Evolutionary conservation across 2,113 vertebrate genomes (phyloP).

Genomic region (Coracopsis vasa): DNA sequence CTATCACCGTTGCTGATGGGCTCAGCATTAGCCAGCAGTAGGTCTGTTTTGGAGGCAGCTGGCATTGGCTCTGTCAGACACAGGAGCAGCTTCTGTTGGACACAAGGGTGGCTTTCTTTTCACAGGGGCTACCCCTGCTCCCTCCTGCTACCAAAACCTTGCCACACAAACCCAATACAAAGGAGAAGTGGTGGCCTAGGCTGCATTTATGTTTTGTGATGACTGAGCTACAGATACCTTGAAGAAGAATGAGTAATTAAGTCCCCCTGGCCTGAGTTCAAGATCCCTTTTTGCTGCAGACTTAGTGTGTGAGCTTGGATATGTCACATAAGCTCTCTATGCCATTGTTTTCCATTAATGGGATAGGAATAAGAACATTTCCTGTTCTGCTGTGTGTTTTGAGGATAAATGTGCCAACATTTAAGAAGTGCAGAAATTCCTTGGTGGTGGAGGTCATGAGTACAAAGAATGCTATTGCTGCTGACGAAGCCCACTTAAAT

Average conservation of each 20-base stretch:
- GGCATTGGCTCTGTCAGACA: not conserved
- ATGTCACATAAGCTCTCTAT: not conserved
- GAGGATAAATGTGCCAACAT: not conserved
- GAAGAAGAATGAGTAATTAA: not conserved
- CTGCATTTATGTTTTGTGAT: not conserved
- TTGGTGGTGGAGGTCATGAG: not conserved
- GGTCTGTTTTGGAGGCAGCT: not conserved
- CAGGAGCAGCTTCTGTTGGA: not conserved
- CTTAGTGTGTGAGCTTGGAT: not conserved
- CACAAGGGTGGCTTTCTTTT: not conserved
- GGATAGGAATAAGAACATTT: not conserved
- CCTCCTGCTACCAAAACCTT: not conserved
- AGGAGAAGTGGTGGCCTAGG: not conserved
- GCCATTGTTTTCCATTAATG: not conserved
- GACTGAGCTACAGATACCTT: not conserved
- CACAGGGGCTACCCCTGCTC: too few relatives aligned
- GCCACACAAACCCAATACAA: not conserved
- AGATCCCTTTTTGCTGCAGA: fast-evolving
- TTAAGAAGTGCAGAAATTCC: not conserved
- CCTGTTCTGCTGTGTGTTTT: not conserved
- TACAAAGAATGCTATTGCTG: conserved; percentile 13
- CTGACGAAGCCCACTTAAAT: conserved; percentile 30
- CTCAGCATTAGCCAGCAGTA: fast-evolving
- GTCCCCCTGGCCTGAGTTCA: not conserved
- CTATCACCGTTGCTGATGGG: fast-evolving